Evolutionary conservation across 2,797 vertebrate genomes (phyloP).

Genomic region (Cyclura pinguis): DNA sequence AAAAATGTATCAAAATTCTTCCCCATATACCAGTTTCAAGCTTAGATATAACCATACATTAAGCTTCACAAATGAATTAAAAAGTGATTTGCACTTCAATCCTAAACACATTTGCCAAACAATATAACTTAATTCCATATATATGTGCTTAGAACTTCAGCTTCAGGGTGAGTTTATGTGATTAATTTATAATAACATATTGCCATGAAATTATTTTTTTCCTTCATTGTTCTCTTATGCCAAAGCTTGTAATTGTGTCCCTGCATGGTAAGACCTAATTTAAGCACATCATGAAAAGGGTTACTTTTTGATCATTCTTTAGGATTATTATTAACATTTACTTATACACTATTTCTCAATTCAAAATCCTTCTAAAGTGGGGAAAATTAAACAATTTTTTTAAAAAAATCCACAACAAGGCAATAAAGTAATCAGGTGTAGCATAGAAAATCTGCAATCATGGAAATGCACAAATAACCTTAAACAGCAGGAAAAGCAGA

Average conservation of each 20-base stretch:
- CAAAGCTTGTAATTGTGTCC: background rate
- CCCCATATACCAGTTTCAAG: background rate
- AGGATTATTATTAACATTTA: background rate
- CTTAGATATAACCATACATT: slow-evolving; percentile 1
- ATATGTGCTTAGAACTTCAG: background rate
- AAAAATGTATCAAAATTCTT: background rate
- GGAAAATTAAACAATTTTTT: background rate
- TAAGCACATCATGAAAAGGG: slow-evolving; percentile 18
- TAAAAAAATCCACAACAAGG: background rate
- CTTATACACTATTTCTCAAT: background rate
- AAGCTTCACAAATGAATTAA: slow-evolving; percentile 34
- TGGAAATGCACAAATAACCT: background rate
- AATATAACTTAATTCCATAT: slow-evolving; percentile 4
- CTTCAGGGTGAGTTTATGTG: slow-evolving; percentile 4
- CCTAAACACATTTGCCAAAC: background rate
- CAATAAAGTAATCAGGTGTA: background rate
- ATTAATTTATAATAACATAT: slow-evolving; percentile 47
- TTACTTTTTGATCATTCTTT: slow-evolving; percentile 1
- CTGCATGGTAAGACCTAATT: background rate
- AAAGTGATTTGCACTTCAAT: slow-evolving; percentile 19
- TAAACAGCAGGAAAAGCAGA: background rate
- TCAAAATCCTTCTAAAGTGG: background rate
- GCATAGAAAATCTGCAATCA: background rate
- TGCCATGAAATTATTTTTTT: slow-evolving; percentile 12
- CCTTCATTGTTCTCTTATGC: background rate